Base-by-base conservation (phyloP, 2,888 invertebrate species). In the Corythucha ciliata region DNA sequence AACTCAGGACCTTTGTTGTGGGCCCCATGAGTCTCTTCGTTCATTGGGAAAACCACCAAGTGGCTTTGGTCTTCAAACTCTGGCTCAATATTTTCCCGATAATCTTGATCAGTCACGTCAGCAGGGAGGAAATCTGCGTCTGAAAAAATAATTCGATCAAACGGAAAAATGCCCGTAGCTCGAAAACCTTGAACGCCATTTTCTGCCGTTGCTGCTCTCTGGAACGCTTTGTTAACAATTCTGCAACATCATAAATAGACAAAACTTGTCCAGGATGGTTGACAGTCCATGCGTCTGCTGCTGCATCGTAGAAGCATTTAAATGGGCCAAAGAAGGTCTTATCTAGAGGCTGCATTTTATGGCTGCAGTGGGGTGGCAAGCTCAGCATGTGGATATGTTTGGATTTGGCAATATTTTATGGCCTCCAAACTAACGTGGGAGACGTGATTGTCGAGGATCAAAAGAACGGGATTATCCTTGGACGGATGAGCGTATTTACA, bases 331-430 rank as follows among this genome's bases (percentile, higher is more conserved):
- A 49, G 29, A 46, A 37, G 21, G 21, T 12, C 24, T 16, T 47
- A 26, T 47, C 45, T 21, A 45, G 14, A n/a, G 45, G 45, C 33
- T 45, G 32, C 37, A 40, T 59, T 18, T 37, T 37, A n/a, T 37
- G 37, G 37, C 37, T 37, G 20, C 37, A n/a, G 6, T 18, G 37
- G 2, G 60, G 61, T 22, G 61, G 62, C 4, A 57, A 42, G 48
- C 57, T 60, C 7, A 63, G 34, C 58, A 63, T 59, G 33, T 61
- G 57, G 36, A 61, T 53, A 42, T 61, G 47, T 52, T 61, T 48
- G 33, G 48, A 16, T 39, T 53, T 53, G 14, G 58, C 57, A 55
- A 40, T n/a, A 58, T 10, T 48, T 22, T 21, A 62, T 60, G 1
- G 61, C 61, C 16, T 53, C 48, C n/a, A 63, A 46, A 6, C 57